Conservation (phyloP, 2,797 vertebrate species). For the Falco concolor region DNA sequence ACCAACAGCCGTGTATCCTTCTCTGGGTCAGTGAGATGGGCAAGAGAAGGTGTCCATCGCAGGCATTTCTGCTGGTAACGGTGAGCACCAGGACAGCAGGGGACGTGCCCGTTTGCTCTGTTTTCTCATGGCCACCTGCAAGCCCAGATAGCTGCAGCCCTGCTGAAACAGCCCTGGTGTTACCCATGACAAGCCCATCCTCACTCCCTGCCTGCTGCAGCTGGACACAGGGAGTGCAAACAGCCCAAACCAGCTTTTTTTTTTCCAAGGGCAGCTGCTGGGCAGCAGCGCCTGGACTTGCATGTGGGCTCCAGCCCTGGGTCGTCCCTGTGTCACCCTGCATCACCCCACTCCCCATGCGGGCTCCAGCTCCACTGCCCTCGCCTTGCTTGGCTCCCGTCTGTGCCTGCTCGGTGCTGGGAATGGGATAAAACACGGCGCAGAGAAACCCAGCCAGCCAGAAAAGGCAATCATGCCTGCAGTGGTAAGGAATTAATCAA, state of each 20-base stretch:
- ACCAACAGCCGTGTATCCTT: background rate
- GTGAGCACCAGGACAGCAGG: background rate
- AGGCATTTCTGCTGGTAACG: background rate
- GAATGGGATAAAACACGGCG: background rate
- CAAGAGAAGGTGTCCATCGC: accelerated
- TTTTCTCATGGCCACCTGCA: background rate
- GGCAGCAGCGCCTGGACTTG: background rate
- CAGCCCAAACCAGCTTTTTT: background rate
- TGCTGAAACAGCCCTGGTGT: background rate
- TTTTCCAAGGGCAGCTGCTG: background rate
- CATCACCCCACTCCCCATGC: accelerated
- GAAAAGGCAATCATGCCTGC: background rate
- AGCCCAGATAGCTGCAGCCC: background rate
- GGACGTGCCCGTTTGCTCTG: background rate
- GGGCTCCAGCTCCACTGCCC: background rate
- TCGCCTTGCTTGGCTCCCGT: accelerated
- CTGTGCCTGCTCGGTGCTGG: accelerated
- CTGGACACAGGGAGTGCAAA: background rate
- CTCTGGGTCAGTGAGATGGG: background rate
- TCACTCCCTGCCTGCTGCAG: background rate
- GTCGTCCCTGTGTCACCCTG: background rate
- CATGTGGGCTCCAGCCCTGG: background rate
- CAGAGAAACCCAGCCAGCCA: background rate
- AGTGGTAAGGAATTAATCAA: background rate
- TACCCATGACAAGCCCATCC: accelerated